Base-by-base conservation (phyloP, 1,140 invertebrate genomes). In the Atta texana region DNA sequence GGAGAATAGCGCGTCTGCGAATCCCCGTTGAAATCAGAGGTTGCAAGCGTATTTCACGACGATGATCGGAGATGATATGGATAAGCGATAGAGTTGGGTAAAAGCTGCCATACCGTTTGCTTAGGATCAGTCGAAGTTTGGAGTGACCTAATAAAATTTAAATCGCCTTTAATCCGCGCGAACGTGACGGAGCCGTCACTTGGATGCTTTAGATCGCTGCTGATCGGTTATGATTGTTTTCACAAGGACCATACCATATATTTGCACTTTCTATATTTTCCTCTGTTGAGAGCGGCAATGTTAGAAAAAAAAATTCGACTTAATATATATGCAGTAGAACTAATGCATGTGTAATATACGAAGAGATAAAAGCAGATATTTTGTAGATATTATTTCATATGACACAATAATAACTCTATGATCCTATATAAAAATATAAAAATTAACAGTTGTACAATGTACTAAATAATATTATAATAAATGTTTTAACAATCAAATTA, bases 131-230 rank as follows among this genome's bases (percentile, higher is more conserved):
- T 10, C 55, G 12, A 61, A 84, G 80, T 84, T 84, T 34, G 39
- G 80, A 31, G 39, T 6, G 24, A 84, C 39, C 80, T 75, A 84
- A 84, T 84, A 84, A 84, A 84, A 84, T 84, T 63, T 55, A 53
- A 72, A 84, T 84, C 80, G 28, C 80, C 69, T 49, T 84, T 84
- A 84, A 84, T 84, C 80, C 69, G 14, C 39, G 14, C 14, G 68
- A 18, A 82, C 80, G 80, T 84, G 80, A 74, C 80, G 18, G 24
- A 71, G 68, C 55, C 55, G 57, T 49, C 24, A 49, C 24, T 55
- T 49, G 68, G 69, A 51, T 8, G 55, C 80, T 84, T 84, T 84
- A 74, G 69, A 63, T 75, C 80, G 39, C n/a, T 55, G 39, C 34
- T 34, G 34, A 8, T 68, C 59, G 28, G n/a, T 51, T 59, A 44